Percentiles rank a stretch among this genome's conserved stretches.
Conservation (phyloP, 1,140 invertebrate species). For the Drosophila hydei region DNA sequence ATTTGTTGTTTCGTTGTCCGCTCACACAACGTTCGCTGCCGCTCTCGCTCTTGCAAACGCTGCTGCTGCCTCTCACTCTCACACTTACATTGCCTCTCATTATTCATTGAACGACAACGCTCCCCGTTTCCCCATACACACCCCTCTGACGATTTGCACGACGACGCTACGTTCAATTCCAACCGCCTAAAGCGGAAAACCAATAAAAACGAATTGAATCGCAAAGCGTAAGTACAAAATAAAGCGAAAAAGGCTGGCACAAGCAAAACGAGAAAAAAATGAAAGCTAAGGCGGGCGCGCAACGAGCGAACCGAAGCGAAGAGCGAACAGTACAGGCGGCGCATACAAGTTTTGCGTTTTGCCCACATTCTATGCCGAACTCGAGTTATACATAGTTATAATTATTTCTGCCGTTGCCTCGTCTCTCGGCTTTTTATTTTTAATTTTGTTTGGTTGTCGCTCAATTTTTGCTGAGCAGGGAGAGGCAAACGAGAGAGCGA, state of each 20-base stretch:
- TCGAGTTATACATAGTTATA: constrained; percentile 77
- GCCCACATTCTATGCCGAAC: constrained; percentile 77
- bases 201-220: constrained; percentile 83
- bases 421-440: constrained; percentile 67
- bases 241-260: constrained; percentile 73
- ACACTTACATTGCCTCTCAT: constrained; percentile 73
- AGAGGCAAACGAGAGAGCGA: constrained; percentile 34
- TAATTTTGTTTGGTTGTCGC: constrained; percentile 76
- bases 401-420: constrained; percentile 69
- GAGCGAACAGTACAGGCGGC: constrained; percentile 75
- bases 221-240: constrained; percentile 82
- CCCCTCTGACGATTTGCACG: constrained; percentile 66
- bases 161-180: constrained; percentile 73
- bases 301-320: constrained; percentile 36
- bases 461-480: constrained; percentile 47
- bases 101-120: constrained; percentile 77
- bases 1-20: constrained; percentile 68
- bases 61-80: constrained; percentile 21
- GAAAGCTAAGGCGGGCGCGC: constrained; percentile 63
- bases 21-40: constrained; percentile 42
- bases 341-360: constrained; percentile 79
- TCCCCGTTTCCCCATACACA: constrained; percentile 35
- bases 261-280: constrained; percentile 68
- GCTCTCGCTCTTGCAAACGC: constrained; percentile 29
- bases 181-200: constrained; percentile 79